Evolutionary conservation across 2,797 vertebrate species (phyloP).

Genomic region (Astyanax mexicanus): DNA sequence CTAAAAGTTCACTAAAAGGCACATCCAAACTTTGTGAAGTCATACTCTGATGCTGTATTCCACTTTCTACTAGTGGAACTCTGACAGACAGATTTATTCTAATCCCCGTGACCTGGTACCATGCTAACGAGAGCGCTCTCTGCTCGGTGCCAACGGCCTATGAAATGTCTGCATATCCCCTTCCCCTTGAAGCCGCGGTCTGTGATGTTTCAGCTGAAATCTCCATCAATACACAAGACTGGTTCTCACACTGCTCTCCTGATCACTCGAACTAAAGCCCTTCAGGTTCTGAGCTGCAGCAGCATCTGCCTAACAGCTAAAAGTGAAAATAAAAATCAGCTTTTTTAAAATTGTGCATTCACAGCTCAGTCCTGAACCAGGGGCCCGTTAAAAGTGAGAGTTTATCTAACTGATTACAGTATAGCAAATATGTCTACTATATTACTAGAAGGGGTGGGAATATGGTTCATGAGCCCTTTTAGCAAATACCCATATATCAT

Average conservation of each 20-base stretch:
- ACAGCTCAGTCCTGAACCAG: neutral
- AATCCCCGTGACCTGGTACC: conserved; percentile 43
- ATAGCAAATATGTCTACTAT: neutral
- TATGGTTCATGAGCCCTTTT: too few relatives aligned
- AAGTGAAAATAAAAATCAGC: neutral
- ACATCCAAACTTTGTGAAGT: conserved; percentile 24
- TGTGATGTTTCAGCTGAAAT: conserved; percentile 23
- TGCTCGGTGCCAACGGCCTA: neutral
- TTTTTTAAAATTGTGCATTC: conserved; percentile 14
- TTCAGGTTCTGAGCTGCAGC: conserved; percentile 19
- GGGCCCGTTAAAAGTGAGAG: neutral
- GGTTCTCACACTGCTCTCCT: conserved; percentile 17
- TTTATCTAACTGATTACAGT: neutral
- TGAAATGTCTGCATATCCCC: conserved; percentile 20
- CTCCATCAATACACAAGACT: conserved; percentile 10
- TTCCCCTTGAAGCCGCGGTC: neutral
- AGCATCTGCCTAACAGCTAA: conserved; percentile 22
- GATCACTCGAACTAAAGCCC: conserved; percentile 1
- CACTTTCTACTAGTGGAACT: conserved; percentile 10
- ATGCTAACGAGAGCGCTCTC: conserved; percentile 23
- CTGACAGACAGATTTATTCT: conserved; percentile 36
- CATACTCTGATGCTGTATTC: neutral
- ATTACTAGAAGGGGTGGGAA: too few relatives aligned
- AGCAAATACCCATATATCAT: too few relatives aligned
- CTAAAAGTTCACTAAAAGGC: neutral